Evolutionary conservation across 2,888 invertebrate genomes (phyloP).

Genomic region (Parochlus steinenii): DNA sequence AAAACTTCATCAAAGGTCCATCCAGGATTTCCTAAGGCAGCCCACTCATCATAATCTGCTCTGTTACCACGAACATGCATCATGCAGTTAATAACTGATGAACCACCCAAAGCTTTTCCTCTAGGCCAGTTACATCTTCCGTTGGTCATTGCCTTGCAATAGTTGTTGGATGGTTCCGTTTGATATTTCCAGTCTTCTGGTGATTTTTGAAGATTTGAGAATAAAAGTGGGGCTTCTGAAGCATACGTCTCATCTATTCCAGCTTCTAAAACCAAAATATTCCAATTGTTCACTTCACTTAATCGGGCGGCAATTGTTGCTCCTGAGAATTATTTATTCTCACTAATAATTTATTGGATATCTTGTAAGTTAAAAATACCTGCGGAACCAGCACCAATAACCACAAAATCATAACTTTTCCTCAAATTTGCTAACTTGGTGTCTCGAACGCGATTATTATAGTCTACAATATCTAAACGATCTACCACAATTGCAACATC

Average conservation of each 20-base stretch:
- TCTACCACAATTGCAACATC: too few relatives aligned
- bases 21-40: conserved; percentile 43
- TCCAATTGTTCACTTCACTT: conserved; percentile 63
- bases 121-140: conserved; percentile 39
- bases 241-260: conserved; percentile 80
- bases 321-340: too few relatives aligned
- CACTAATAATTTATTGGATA: too few relatives aligned
- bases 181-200: conserved; percentile 28
- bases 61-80: conserved; percentile 45
- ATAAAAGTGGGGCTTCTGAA: conserved; percentile 70
- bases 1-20: conserved; percentile 65
- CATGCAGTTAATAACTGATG: conserved; percentile 46
- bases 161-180: conserved; percentile 29
- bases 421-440: too few relatives aligned
- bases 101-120: conserved; percentile 49
- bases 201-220: conserved; percentile 46
- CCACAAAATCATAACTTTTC: conserved; percentile 32
- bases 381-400: conserved; percentile 37
- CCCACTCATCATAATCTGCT: conserved; percentile 75
- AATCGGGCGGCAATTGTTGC: conserved; percentile 73
- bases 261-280: conserved; percentile 61
- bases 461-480: too few relatives aligned
- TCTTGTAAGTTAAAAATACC: too few relatives aligned
- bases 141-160: conserved; percentile 24
- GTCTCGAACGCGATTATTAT: too few relatives aligned